Evolutionary conservation across 2,113 vertebrate genomes (phyloP), one percentile per base, ranked within the genome.

Genomic region (Clinocottus analis): DNA sequence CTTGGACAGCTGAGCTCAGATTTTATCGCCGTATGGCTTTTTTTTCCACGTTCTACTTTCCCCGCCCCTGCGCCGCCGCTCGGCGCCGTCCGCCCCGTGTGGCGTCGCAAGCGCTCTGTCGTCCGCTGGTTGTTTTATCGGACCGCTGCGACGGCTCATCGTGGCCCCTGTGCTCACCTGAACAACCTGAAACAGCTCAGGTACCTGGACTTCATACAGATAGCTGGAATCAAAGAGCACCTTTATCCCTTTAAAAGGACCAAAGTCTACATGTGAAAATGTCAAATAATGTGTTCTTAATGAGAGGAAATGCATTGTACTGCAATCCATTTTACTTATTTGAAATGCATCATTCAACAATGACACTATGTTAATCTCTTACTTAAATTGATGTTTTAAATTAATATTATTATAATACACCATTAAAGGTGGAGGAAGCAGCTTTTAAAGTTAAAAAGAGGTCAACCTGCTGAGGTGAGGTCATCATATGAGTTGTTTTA

Each of bases 1-100:
- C 82, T 80, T 64, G 87, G 85, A 87, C 93, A 93, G 91, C 91
- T 91, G 90, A 91, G 90, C 85, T 83, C 83, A 84, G 91, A 93
- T 94, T 86, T 81, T 91, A 94, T 91, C 90, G 66, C 60, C 17
- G 37, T 79, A 56, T 81, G 82, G n/a, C n/a, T n/a, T n/a, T n/a
- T n/a, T 78, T 64, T 61, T 75, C 84, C 47, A 82, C 61, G 60
- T 86, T 93, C 87, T 83, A 83, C 90, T 87, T 88, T 83, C 63
- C 33, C 85, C 85, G 85, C 68, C 71, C 29, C 83, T 56, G 75
- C 74, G 83, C 69, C 75, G 59, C 82, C 55, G 74, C 39, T 62
- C 77, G 62, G 67, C 76, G 82, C 78, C 82, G 84, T 85, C 87
- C 55, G 75, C 75, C 77, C 77, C 64, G 21, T 86, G 72, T 75